Base-by-base conservation (phyloP, 1,140 invertebrate genomes). In the Aphidius gifuensis region DNA sequence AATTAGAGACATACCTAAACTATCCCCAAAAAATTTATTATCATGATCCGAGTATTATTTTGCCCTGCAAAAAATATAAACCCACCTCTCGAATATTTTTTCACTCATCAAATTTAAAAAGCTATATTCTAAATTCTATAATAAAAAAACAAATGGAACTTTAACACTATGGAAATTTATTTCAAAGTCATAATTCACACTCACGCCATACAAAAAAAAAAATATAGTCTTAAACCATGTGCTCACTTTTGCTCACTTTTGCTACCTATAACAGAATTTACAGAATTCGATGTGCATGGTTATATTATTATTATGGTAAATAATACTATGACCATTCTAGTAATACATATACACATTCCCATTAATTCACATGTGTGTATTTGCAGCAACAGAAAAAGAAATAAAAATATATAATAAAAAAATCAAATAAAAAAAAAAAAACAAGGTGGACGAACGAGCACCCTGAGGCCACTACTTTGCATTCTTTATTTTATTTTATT, bases 401-500 rank as follows among this genome's bases (percentile, higher is more conserved):
- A 11, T 38, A n/a, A 40, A 55, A 40, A 44, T 44, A 44, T 44
- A 44, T 7, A 44, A 9, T 9, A 44, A 9, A 44, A 21, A 40
- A 55, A 55, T 9, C 21, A 38, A 38, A 60, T 60, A 50, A 60
- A 60, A 32, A 9, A 23, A 8, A 58, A 58, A 47, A 40, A 46
- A 46, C 44, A 46, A 21, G 21, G n/a, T 58, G 11, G 6, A 49
- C 21, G 55, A 58, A 58, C 49, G 47, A 60, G 58, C 39, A 46
- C 39, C 58, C 58, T 53, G 49, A 48, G 58, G 58, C 58, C 49
- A 50, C 48, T 48, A 60, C 58, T 60, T 60, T 51, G 48, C 45
- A 47, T 59, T 48, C 57, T 60, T 40, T 49, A 43, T 49, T 49
- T 60, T 49, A 43, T 53, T 55, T 40, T 55, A 42, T 53, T 53